phyloP scores from a whole-genome alignment of 2,888 invertebrate species.

The Enchytraeus crypticus region DNA sequence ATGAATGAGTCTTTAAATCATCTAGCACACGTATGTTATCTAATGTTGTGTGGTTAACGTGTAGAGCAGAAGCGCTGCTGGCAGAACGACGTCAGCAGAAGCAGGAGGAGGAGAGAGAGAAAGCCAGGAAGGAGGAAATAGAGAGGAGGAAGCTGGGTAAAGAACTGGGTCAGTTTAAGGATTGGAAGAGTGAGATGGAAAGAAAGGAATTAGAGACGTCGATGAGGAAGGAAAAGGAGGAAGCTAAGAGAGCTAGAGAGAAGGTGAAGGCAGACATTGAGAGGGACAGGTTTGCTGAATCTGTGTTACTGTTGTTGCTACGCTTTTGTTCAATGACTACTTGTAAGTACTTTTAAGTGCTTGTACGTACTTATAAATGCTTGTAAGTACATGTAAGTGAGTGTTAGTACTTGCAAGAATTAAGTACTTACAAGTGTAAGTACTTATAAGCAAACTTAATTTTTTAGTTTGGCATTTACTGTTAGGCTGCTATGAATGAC shows the following conservation, averaged over 20 bases:
- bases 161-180: slow-evolving; percentile 60
- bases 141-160: slow-evolving; percentile 54
- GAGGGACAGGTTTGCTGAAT: slow-evolving; percentile 60
- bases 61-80: background rate
- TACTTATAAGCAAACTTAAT: too few species aligned
- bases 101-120: slow-evolving; percentile 14
- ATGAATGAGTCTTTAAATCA: too few species aligned
- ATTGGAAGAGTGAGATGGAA: slow-evolving; percentile 68
- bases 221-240: slow-evolving; percentile 65
- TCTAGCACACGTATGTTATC: too few species aligned
- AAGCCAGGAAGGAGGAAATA: slow-evolving; percentile 13
- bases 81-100: slow-evolving; percentile 7
- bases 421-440: too few species aligned
- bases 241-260: slow-evolving; percentile 66
- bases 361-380: too few species aligned
- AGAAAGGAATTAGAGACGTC: slow-evolving; percentile 64
- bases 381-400: too few species aligned
- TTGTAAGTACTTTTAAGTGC: too few species aligned
- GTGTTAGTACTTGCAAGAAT: too few species aligned
- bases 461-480: too few species aligned
- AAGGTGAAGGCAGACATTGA: slow-evolving; percentile 74
- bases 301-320: background rate
- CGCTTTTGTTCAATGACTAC: too few species aligned
- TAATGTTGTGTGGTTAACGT: too few species aligned
- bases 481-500: too few species aligned